phyloP scores from a whole-genome alignment of 2,888 invertebrate species.

The Parnassius glacialis region DNA sequence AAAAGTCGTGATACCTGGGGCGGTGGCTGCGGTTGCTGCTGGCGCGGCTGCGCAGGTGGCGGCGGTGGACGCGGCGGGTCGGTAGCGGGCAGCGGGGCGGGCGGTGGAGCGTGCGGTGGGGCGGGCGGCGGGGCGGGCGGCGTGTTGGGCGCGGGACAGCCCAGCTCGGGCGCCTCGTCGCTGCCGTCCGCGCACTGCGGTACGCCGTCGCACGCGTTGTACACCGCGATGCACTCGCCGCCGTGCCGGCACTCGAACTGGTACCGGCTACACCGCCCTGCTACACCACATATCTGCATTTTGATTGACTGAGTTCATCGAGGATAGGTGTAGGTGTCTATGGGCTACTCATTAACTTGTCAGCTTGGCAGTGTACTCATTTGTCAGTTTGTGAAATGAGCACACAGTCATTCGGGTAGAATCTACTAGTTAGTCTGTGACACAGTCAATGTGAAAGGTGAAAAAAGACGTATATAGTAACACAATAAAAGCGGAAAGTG shows the following conservation, averaged over 20 bases:
- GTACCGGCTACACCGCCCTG: constrained; percentile 86
- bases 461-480: too few relatives aligned
- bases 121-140: constrained; percentile 49
- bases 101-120: constrained; percentile 28
- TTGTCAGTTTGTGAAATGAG: too few relatives aligned
- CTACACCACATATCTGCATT: too few relatives aligned
- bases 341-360: too few relatives aligned
- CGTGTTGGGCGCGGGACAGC: constrained; percentile 82
- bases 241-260: constrained; percentile 93
- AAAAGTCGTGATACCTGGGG: not conserved
- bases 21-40: constrained; percentile 25
- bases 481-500: too few relatives aligned
- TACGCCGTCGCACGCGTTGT: constrained; percentile 97
- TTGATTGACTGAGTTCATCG: too few relatives aligned
- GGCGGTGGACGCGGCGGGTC: constrained; percentile 33
- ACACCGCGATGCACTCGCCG: constrained; percentile 95
- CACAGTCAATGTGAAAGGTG: too few relatives aligned
- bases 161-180: constrained; percentile 93
- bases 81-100: constrained; percentile 27
- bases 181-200: constrained; percentile 95
- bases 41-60: constrained; percentile 24
- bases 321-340: too few relatives aligned
- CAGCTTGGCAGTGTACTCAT: too few relatives aligned
- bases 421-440: too few relatives aligned
- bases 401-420: too few relatives aligned